Percentiles rank a stretch among this genome's conserved stretches.
These are phyloP conservation scores for Leptoteleia sp. DNA, from an alignment of 1,140 invertebrate species.

Conservation along the genomic window DNA sequence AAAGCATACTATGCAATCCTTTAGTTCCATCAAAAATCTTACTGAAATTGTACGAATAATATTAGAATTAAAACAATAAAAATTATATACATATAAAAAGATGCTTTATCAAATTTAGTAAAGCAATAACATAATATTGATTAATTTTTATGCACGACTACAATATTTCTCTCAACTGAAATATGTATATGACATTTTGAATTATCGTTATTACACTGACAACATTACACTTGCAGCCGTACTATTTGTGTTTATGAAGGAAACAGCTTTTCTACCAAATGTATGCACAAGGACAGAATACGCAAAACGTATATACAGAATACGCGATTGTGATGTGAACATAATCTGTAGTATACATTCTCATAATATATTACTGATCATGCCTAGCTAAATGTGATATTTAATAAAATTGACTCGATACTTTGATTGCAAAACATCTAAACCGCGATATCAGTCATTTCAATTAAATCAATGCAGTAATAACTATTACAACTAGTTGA, in stretches of 20 bases:
- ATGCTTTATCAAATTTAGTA: too few relatives aligned
- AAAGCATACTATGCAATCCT: too few relatives aligned
- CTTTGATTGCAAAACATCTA: too few relatives aligned
- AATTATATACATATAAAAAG: too few relatives aligned
- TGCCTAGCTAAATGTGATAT: conserved; percentile 1
- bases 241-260: conserved; percentile 50
- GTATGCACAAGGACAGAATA: conserved; percentile 22
- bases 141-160: conserved; percentile 35
- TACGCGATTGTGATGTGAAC: conserved; percentile 16
- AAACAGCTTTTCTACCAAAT: conserved; percentile 45
- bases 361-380: conserved; percentile 25
- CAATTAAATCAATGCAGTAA: too few relatives aligned
- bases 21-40: too few relatives aligned
- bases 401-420: conserved; percentile 5
- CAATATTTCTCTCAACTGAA: conserved; percentile 22
- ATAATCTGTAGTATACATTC: conserved; percentile 5
- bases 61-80: conserved; percentile 7
- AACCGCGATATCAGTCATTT: too few relatives aligned
- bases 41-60: neutral
- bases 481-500: too few relatives aligned
- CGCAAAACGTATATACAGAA: conserved; percentile 1
- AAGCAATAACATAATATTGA: conserved; percentile 40
- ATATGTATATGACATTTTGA: conserved; percentile 42
- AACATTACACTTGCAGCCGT: conserved; percentile 33
- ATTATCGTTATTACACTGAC: conserved; percentile 49